These are phyloP conservation scores for Spisula subtruncata DNA, from an alignment of 2,888 invertebrate species.

Conservation along the genomic window DNA sequence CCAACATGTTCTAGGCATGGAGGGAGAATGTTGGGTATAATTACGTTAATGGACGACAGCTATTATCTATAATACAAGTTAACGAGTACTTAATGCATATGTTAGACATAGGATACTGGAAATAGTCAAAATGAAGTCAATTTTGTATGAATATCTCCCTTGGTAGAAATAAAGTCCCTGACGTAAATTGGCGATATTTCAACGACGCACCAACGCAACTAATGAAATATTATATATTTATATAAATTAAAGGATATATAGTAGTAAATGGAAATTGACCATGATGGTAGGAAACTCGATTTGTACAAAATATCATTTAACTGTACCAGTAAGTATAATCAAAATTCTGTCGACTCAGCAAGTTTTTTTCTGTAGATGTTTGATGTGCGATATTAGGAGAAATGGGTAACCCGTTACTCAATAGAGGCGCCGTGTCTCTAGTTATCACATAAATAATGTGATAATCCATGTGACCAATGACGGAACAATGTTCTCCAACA, in stretches of 20 bases:
- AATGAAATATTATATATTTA: not conserved
- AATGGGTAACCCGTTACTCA: too few relatives aligned
- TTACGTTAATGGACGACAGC: conserved; percentile 13
- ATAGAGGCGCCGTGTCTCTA: too few relatives aligned
- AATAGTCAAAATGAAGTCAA: conserved; percentile 19
- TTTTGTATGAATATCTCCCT: not conserved
- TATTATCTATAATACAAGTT: conserved; percentile 23
- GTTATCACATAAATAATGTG: too few relatives aligned
- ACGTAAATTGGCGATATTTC: not conserved
- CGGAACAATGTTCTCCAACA: too few relatives aligned
- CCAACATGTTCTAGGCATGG: not conserved
- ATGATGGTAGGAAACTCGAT: not conserved
- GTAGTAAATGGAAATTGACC: not conserved
- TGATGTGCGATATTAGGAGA: not conserved
- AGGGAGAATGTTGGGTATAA: not conserved
- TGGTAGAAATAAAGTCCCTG: not conserved
- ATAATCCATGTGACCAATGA: too few relatives aligned
- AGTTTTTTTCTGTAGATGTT: not conserved
- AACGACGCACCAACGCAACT: not conserved
- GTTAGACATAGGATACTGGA: not conserved
- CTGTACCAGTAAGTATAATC: too few relatives aligned
- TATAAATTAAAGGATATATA: too few relatives aligned
- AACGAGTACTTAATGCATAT: conserved; percentile 24
- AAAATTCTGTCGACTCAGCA: not conserved
- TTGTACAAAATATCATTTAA: not conserved